phyloP scores from a whole-genome alignment of 2,113 vertebrate species.

The Rafetus swinhoei region DNA sequence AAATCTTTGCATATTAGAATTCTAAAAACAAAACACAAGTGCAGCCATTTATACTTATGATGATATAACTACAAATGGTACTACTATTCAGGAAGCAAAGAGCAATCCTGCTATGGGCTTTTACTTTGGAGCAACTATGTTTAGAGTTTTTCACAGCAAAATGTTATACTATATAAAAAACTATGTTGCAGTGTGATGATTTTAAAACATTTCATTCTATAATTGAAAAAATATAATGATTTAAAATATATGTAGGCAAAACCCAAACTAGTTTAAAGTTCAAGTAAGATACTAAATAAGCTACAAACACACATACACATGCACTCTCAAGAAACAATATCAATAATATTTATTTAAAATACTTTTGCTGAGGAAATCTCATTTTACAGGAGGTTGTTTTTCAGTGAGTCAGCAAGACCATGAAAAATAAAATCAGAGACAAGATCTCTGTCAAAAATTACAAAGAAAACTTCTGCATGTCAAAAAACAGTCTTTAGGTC shows the following conservation, averaged over 20 bases:
- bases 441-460: conserved; percentile 73
- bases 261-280: conserved; percentile 5
- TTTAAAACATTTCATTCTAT: conserved; percentile 16
- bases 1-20: background rate
- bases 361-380: conserved; percentile 64
- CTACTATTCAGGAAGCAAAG: background rate
- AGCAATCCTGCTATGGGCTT: background rate
- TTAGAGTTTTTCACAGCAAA: background rate
- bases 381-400: conserved; percentile 57
- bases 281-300: conserved; percentile 42
- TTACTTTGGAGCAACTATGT: background rate
- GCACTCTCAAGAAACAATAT: conserved; percentile 70
- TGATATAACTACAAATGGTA: background rate
- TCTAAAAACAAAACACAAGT: background rate
- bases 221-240: conserved; percentile 51
- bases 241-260: conserved; percentile 26
- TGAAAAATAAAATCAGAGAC: conserved; percentile 81
- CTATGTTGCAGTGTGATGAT: conserved; percentile 1
- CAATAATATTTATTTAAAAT: conserved; percentile 84
- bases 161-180: background rate
- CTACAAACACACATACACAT: conserved; percentile 73
- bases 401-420: conserved; percentile 73
- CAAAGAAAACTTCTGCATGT: conserved; percentile 76
- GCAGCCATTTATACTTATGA: background rate
- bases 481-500: conserved; percentile 76